Evolutionary conservation across 2,113 vertebrate species (phyloP), one percentile per base, ranked within the genome.

Genomic region (Gasterosteus aculeatus): DNA sequence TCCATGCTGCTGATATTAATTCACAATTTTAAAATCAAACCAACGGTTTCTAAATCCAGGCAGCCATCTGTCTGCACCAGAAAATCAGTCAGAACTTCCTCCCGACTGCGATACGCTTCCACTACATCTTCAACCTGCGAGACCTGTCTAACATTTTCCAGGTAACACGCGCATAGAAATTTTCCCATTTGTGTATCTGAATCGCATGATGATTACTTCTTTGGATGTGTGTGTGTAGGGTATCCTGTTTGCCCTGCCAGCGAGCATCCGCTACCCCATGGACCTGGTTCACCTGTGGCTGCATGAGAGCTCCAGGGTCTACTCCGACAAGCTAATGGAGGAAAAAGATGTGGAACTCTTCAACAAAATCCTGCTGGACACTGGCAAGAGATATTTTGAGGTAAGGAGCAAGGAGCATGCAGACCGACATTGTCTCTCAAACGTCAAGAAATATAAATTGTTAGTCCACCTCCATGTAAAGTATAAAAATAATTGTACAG

Each of bases 11-110:
- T 38, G 35, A 38, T 38, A 35, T 35, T 35, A 5, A 35, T 35
- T 26, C 22, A 26, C 22, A 26, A 26, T 58, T 19, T 31, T 15
- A 8, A 14, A 31, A 18, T 57, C 14, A 5, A 10, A 60, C 29
- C 31, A 65, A 54, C 10, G 4, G 19, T 77, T 41, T 73, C 51
- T 51, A 6, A n/a, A 39, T 85, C 49, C 88, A 95, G 93, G 91
- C 88, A 78, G 81, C 92, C 54, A 93, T 94, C 83, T 94, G 87
- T 87, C 91, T 97, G 64, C 92, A 95, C 85, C 94, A 95, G 87
- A 96, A 97, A 93, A 93, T 94, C 89, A 93, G 83, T 31, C 94
- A 94, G 86, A 95, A 94, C 90, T 95, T 97, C 81, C 91, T 96
- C 38, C 93, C 90, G 16, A 95, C 91, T 29, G 91, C 93, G 38